A percentile compares a stretch with the other conserved stretches of the same genome.
Evolutionary conservation across 2,888 invertebrate species (phyloP).

Genomic region (Clistopyga incitator): DNA sequence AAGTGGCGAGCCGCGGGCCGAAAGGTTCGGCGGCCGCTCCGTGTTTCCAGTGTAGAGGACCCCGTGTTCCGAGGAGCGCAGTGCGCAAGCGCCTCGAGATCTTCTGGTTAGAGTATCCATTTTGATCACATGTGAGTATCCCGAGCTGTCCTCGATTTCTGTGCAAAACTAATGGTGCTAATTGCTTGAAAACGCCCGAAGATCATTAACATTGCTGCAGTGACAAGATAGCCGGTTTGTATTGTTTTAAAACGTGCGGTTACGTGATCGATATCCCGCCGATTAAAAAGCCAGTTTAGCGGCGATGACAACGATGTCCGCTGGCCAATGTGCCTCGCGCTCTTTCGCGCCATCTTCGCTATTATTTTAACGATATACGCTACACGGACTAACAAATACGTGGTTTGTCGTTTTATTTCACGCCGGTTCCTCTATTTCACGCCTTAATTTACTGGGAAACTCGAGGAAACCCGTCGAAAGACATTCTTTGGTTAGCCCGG

Average conservation of each 20-base stretch:
- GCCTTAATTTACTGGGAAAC: background rate
- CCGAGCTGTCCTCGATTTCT: constrained; percentile 81
- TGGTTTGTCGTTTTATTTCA: constrained; percentile 10
- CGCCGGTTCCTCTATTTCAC: constrained; percentile 29
- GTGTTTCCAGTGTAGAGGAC: constrained; percentile 78
- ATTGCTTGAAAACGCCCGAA: constrained; percentile 69
- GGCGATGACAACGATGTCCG: constrained; percentile 67
- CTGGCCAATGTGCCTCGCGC: constrained; percentile 77
- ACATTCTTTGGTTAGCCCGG: constrained; percentile 74
- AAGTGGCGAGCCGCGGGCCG: constrained; percentile 37
- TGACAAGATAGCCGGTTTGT: constrained; percentile 69
- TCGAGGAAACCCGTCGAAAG: constrained; percentile 12
- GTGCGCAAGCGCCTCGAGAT: constrained; percentile 90
- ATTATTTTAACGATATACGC: constrained; percentile 72
- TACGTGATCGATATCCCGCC: background rate
- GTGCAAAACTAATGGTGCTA: constrained; percentile 77
- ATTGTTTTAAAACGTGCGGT: constrained; percentile 59
- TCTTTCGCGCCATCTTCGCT: constrained; percentile 86
- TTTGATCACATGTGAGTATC: constrained; percentile 96
- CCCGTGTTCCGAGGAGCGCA: constrained; percentile 85
- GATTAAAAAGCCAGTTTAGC: constrained; percentile 4
- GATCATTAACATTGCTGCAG: constrained; percentile 71
- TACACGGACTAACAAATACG: constrained; percentile 5
- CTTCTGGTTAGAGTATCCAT: constrained; percentile 95
- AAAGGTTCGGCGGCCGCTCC: constrained; percentile 72